Base-by-base conservation (phyloP, 2,888 invertebrate genomes). In the Drosophila affinis region DNA sequence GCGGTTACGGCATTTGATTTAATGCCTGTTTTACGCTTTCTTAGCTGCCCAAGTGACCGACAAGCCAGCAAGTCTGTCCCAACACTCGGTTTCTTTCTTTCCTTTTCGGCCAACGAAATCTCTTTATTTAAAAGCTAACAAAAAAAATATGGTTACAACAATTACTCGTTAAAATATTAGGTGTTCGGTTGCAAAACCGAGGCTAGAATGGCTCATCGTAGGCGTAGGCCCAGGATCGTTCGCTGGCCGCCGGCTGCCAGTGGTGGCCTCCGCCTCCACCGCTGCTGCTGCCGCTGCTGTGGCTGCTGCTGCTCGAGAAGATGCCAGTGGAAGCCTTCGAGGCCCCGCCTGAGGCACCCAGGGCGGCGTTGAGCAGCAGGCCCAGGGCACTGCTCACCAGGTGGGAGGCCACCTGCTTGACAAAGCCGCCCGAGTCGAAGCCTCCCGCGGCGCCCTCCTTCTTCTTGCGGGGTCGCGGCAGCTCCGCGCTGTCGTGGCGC, bases 331-430 rank as follows among this genome's bases (percentile, higher is more conserved):
- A 90, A 2, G 91, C 92, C 44, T 90, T 86, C 0, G 91, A 92
- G 6, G 90, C 89, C 1, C 92, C 92, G 3, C 90, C 90, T 0
- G 90, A 90, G n/a, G 91, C 90, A 0, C 92, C 92, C 21, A 91
- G 29, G 0, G 90, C 87, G 12, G 91, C 89, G 70, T 91, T 92
- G 3, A 92, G 67, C 32, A 92, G 52, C 12, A 92, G 53, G 24
- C 89, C 91, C 10, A 92, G 79, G 0, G 89, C 83, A 46, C 90
- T 90, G 59, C 91, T 91, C 3, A 92, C 91, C 46, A 92, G 54
- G 44, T 91, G 88, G 1, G 91, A 90, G 0, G 90, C 85, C 34
- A 92, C 83, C 27, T 91, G 91, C 57, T 91, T 90, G 7, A 92
- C 87, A 60, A 92, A 92, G 0, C 89, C 89, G 32, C 89, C 85